These are phyloP conservation scores for Morelia viridis DNA, from an alignment of 2,797 vertebrate genomes.

Conservation along the genomic window DNA sequence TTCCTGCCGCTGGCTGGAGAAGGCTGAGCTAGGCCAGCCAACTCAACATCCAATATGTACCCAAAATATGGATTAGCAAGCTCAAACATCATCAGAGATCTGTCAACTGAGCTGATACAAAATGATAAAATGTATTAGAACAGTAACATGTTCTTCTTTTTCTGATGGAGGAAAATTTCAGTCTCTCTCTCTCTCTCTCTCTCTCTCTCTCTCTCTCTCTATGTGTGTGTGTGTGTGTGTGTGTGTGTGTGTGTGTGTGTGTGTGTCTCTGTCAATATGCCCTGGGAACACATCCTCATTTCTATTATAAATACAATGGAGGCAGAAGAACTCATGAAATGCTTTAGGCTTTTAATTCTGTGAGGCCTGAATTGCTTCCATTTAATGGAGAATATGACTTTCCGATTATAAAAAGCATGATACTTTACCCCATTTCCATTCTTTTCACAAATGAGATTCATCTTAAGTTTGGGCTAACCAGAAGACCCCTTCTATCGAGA, in stretches of 20 bases:
- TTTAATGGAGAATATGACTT: constrained; percentile 5
- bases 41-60: background rate
- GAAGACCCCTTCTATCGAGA: background rate
- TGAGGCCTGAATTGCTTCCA: background rate
- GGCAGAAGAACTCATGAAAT: constrained; percentile 3
- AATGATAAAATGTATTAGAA: background rate
- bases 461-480: background rate
- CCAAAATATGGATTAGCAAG: background rate
- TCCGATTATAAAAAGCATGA: constrained; percentile 7
- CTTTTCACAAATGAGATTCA: background rate
- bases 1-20: background rate
- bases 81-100: background rate
- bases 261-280: background rate
- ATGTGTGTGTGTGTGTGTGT: too few species aligned
- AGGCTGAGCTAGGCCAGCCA: background rate
- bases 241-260: too few species aligned
- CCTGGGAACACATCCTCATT: background rate
- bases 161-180: background rate
- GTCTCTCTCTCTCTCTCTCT: background rate
- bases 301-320: constrained; percentile 12
- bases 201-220: background rate
- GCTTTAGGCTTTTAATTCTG: constrained; percentile 8
- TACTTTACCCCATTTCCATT: background rate
- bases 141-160: too few species aligned
- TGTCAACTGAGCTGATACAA: background rate